phyloP scores from a whole-genome alignment of 2,113 vertebrate genomes.

The Ptychochromis oligacanthus region DNA sequence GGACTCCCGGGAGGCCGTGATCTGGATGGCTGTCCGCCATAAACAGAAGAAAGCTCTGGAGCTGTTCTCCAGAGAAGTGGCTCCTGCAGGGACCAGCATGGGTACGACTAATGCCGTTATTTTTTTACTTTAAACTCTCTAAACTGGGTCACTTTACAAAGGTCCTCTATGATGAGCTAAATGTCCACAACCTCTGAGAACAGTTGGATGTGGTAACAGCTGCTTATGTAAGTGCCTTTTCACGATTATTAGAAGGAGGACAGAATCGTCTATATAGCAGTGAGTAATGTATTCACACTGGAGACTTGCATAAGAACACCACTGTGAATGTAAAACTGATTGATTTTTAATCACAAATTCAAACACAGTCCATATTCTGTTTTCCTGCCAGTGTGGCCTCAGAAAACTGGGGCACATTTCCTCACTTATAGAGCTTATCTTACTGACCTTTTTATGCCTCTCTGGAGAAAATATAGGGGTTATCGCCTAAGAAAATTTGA shows the following conservation, averaged over 20 bases:
- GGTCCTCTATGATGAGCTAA: neutral
- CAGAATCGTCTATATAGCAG: neutral
- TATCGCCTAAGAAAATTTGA: neutral
- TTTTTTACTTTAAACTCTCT: neutral
- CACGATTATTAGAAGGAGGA: neutral
- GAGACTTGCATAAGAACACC: neutral
- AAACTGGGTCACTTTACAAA: neutral
- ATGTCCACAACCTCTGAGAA: neutral
- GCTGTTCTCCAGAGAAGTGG: constrained; percentile 86
- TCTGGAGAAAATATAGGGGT: neutral
- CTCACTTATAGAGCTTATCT: neutral
- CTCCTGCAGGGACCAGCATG: constrained; percentile 88
- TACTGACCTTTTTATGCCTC: neutral
- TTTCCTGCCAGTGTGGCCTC: neutral
- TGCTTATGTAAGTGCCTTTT: neutral
- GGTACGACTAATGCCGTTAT: constrained; percentile 62
- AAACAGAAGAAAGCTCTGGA: constrained; percentile 86
- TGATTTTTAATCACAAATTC: neutral
- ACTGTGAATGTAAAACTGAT: neutral
- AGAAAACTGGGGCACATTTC: neutral
- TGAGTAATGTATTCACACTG: neutral
- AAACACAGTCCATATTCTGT: neutral
- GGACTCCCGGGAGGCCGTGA: constrained; percentile 82
- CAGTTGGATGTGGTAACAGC: neutral
- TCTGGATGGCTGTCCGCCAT: constrained; percentile 88